Conservation (phyloP, 2,797 vertebrate species). For the Threskiornis aethiopicus region DNA sequence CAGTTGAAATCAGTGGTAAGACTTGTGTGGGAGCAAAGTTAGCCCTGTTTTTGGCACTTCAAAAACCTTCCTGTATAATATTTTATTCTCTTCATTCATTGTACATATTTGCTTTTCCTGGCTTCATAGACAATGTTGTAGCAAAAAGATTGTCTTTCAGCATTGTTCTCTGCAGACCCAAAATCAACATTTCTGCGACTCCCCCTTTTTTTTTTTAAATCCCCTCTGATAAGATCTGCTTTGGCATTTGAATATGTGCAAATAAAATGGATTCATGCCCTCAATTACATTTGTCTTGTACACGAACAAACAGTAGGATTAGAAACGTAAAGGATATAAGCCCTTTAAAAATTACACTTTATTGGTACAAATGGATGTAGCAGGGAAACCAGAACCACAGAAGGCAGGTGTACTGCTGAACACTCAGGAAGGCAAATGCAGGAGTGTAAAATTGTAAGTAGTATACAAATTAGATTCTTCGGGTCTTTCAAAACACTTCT, state of each 20-base stretch:
- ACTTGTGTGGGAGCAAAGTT: background rate
- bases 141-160: background rate
- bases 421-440: background rate
- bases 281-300: background rate
- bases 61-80: background rate
- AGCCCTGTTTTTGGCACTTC: background rate
- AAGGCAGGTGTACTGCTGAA: background rate
- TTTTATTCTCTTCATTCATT: background rate
- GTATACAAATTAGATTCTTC: background rate
- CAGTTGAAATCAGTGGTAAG: background rate
- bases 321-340: constrained; percentile 8
- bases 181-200: background rate
- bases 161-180: background rate
- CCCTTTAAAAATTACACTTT: background rate
- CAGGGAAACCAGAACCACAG: background rate
- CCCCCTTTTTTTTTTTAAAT: background rate
- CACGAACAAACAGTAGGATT: background rate
- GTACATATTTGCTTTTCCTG: background rate
- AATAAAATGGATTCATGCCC: constrained; percentile 29
- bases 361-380: background rate
- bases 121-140: background rate
- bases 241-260: constrained; percentile 8
- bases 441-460: background rate
- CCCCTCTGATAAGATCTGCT: background rate
- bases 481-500: background rate